Evolutionary conservation across 1,140 invertebrate genomes (phyloP), one percentile per base, ranked within the genome.

Genomic region (Neodiprion fabricii): DNA sequence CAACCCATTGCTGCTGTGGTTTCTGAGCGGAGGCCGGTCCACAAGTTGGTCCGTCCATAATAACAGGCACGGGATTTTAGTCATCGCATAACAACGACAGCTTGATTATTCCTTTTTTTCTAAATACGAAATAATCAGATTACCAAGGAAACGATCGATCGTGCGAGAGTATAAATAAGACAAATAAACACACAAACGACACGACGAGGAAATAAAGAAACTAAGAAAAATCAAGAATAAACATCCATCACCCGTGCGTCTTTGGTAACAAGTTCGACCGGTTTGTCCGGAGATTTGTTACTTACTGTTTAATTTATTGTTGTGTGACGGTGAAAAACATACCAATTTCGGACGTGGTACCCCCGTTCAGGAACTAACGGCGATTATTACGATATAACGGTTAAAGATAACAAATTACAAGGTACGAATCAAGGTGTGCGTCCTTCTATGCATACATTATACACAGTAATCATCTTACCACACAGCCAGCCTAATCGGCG

Each of bases 11-110:
- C 80, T 80, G 86, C 84, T 81, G 85, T 85, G 73, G 85, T 87
- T 86, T 85, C 84, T 88, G 85, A 87, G 83, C 85, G 85, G 85
- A 85, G 85, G 85, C 81, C 73, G 85, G 84, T 83, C 86, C 85
- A 83, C 78, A 76, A 83, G 83, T 85, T 85, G 85, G 85, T 84
- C 86, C 85, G 85, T 86, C 84, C 85, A 78, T 80, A 78, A 40
- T 40, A 40, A 40, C 28, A 40, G 28, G 71, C 76, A 77, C 79
- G 72, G 75, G 74, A 21, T 40, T 40, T 0, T 14, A 65, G 61
- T 65, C 61, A 65, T 65, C 61, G 12, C 12, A 17, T 21, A 40
- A 40, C 2, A 40, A 40, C 28, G 28, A 40, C 28, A 40, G 28
- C 28, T 40, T 40, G 28, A 40, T 40, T 40, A 40, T 40, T 40